Percentiles rank a stretch among this genome's conserved stretches.
These are phyloP conservation scores for Euleptes europaea DNA, from an alignment of 2,113 vertebrate genomes.

Conservation along the genomic window DNA sequence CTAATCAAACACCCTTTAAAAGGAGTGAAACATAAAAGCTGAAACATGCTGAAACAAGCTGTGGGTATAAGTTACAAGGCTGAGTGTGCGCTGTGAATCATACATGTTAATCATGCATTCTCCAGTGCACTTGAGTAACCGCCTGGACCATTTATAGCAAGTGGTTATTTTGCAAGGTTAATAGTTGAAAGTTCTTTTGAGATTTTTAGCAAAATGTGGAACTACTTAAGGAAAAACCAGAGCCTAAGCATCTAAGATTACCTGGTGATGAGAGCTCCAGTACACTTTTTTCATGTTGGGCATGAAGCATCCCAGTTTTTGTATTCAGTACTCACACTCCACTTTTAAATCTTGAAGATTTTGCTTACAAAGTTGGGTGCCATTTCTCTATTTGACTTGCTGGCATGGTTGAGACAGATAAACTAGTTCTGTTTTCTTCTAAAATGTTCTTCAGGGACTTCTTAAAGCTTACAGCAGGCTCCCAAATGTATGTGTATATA, in stretches of 20 bases:
- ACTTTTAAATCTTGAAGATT: neutral
- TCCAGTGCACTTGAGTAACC: neutral
- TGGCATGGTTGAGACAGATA: neutral
- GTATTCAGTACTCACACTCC: neutral
- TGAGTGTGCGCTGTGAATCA: neutral
- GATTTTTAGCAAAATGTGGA: neutral
- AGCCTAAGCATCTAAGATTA: no score
- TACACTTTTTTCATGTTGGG: no score
- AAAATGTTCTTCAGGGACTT: neutral
- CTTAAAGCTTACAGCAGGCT: neutral
- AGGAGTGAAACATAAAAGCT: no score
- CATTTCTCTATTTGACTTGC: no score
- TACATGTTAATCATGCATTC: neutral
- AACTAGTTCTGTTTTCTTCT: neutral
- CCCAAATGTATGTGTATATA: neutral
- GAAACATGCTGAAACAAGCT: no score
- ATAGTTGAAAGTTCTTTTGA: neutral
- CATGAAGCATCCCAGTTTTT: neutral
- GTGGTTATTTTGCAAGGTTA: neutral
- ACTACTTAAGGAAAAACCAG: no score
- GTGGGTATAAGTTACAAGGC: no score
- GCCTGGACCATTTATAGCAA: neutral
- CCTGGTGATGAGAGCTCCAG: no score
- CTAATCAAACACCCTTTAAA: no score
- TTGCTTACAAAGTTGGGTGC: neutral